phyloP scores from a whole-genome alignment of 2,113 vertebrate species.

The Scomber scombrus region DNA sequence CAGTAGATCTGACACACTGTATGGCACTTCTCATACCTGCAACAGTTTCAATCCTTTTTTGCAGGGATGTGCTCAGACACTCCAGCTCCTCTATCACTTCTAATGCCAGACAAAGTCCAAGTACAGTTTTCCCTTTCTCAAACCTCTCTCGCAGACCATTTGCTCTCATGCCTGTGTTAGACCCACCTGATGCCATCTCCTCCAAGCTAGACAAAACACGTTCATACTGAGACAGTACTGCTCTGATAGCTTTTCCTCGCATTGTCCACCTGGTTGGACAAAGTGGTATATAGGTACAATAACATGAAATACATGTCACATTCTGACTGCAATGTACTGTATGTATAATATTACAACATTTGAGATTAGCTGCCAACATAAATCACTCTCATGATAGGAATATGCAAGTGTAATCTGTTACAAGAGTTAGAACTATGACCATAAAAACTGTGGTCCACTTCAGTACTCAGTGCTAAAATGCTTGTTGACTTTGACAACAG shows the following conservation, averaged over 20 bases:
- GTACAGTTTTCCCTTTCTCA: constrained; percentile 45
- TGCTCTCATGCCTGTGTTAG: constrained; percentile 26
- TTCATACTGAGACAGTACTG: constrained; percentile 44
- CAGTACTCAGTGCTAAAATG: no score
- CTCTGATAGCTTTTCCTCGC: constrained; percentile 25
- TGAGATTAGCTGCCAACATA: no score
- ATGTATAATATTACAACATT: no score
- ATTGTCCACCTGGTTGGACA: constrained; percentile 16
- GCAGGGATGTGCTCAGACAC: constrained; percentile 2
- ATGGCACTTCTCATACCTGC: constrained; percentile 21
- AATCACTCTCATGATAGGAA: no score
- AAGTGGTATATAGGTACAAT: no score
- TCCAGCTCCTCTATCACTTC: constrained; percentile 28
- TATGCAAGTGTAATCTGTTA: no score
- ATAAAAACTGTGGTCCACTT: no score
- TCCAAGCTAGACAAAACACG: constrained; percentile 37
- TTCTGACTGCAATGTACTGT: no score
- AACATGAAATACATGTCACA: no score
- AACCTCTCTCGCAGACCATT: constrained; percentile 40
- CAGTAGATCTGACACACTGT: constrained; percentile 30
- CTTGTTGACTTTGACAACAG: no score
- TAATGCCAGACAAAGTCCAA: constrained; percentile 39
- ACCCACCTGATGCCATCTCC: constrained; percentile 19
- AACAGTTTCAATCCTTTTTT: constrained; percentile 24
- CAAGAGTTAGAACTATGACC: no score